Evolutionary conservation across 2,113 vertebrate species (phyloP), one percentile per base, ranked within the genome.

Genomic region (Casuarius casuarius): DNA sequence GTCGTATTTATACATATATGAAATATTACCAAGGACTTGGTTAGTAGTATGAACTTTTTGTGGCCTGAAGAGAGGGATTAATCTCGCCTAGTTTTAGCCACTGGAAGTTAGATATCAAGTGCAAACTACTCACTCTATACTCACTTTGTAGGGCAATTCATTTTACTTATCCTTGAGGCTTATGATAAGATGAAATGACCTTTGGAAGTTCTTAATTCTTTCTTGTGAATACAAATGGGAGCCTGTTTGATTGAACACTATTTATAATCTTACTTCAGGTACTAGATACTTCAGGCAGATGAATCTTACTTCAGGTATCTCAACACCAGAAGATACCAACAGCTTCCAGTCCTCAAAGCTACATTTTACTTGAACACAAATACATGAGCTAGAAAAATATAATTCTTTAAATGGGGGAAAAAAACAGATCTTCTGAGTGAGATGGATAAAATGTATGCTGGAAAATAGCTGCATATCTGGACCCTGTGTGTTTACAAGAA

Each of bases 141-240:
- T 70, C 90, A 26, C 44, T 68, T 85, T 35, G 31, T 10, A 68
- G 62, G 48, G 20, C 8, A 82, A 71, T 76, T 81, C 12, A 78
- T 92, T 95, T 81, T 89, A 72, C 38, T 75, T 78, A 71, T 44
- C 12, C 28, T 84, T 61, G 44, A 68, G 7, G 15, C 5, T 87
- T 72, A 51, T n/a, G 40, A 33, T 31, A 56, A 56, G 15, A 77
- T 38, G 42, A 89, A 48, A 29, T 91, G 84, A 92, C 65, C 73
- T 94, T 92, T 94, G n/a, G 51, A 92, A 75, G 31, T 33, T 23
- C 56, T 91, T 92, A 46, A n/a, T 71, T 59, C 38, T 89, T 91
- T 92, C 54, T 5, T 46, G 29, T 51, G 56, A 84, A 63, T 65
- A 72, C 18, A 63, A 73, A 89, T 71, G 42, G 42, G n/a, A 90